Percentiles rank a stretch among this genome's conserved stretches.
Evolutionary conservation across 2,888 invertebrate species (phyloP).

Genomic region (Orthosia cruda): DNA sequence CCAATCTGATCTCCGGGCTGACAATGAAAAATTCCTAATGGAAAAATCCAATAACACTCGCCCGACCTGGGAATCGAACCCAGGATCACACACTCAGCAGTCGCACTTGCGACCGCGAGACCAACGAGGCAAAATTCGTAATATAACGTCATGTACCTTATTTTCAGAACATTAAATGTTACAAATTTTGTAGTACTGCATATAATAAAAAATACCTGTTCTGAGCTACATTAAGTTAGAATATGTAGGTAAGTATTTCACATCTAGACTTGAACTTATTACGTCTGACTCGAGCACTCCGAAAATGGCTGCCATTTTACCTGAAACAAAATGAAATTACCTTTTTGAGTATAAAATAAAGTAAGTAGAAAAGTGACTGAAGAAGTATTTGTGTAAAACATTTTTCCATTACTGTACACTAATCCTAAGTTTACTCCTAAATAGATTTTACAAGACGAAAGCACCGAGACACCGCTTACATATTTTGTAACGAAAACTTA

Average conservation of each 20-base stretch:
- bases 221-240: not conserved
- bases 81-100: too few species aligned
- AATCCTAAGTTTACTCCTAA: not conserved
- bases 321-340: conserved; percentile 57
- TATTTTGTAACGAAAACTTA: too few species aligned
- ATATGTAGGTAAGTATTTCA: conserved; percentile 18
- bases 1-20: too few species aligned
- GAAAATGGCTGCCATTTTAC: conserved; percentile 43
- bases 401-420: conserved; percentile 6
- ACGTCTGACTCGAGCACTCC: conserved; percentile 5
- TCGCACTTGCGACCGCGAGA: too few species aligned
- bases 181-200: not conserved
- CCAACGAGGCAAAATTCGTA: too few species aligned
- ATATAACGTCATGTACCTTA: too few species aligned
- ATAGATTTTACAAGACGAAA: not conserved
- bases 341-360: conserved; percentile 44
- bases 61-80: too few species aligned
- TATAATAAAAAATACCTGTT: conserved; percentile 30
- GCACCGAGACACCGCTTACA: too few species aligned
- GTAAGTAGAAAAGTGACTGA: not conserved
- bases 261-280: conserved; percentile 12
- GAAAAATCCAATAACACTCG: too few species aligned
- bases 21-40: too few species aligned
- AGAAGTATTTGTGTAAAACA: not conserved
- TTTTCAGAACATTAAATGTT: too few species aligned